Evolutionary conservation across 35 echinoderm and acorn worm species (phyloP).

Genomic region (Anneissia japonica): DNA sequence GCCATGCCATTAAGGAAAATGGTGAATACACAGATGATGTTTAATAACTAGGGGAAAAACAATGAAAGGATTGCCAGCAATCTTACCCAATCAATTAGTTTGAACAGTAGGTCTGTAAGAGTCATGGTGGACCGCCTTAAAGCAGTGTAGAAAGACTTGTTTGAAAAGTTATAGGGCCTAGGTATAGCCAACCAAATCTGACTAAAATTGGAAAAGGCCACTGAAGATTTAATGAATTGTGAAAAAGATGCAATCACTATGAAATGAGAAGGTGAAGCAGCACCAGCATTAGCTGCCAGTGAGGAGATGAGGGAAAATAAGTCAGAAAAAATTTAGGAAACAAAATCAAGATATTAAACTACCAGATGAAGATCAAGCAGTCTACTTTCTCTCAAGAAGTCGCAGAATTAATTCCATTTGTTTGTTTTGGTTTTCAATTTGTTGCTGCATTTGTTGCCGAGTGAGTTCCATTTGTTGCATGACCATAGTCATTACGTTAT

Average conservation of each 20-base stretch:
- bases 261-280: neutral
- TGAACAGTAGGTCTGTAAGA: neutral
- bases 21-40: too few relatives aligned
- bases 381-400: too few relatives aligned
- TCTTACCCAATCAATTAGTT: neutral
- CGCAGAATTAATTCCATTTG: too few relatives aligned
- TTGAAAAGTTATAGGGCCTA: neutral
- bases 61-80: neutral
- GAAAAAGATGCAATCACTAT: neutral
- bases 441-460: too few relatives aligned
- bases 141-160: neutral
- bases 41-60: neutral
- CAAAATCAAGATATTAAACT: too few relatives aligned
- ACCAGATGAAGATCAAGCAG: too few relatives aligned
- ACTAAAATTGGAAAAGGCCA: neutral
- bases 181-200: neutral
- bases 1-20: too few relatives aligned
- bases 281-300: neutral
- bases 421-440: too few relatives aligned
- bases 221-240: neutral
- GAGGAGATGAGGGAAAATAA: neutral
- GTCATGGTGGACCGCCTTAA: neutral
- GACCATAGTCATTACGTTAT: too few relatives aligned
- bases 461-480: too few relatives aligned
- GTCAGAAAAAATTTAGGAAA: too few relatives aligned